Evolutionary conservation across 2,113 vertebrate genomes (phyloP), one percentile per base, ranked within the genome.

Genomic region (Symphodus melops): DNA sequence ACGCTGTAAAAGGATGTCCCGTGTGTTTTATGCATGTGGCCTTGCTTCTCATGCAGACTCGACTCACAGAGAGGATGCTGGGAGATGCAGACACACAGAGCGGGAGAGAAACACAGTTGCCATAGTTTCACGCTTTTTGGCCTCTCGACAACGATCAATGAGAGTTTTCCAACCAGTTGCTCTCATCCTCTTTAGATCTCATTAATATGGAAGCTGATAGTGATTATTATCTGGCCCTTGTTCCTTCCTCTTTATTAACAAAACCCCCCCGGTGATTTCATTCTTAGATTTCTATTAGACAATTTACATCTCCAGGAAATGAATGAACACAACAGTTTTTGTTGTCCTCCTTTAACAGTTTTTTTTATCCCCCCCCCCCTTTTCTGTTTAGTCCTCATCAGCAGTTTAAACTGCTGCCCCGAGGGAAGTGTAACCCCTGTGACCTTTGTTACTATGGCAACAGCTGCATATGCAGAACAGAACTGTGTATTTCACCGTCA

Each of bases 101-200:
- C 63, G 77, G 79, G 58, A 79, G 64, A 66, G 28, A 70, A 79
- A 66, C 70, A 17, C 81, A 72, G 91, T 92, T 92, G 91, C 91
- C 90, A 92, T 92, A 91, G 91, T 90, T 90, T 91, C 91, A 72
- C 37, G 17, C 69, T 41, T 41, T 51, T 83, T 63, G 61, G 36
- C 70, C 64, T 85, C 73, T 80, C 79, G 33, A 65, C 67, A 71
- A 82, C 55, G 56, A 59, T 79, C 72, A 69, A 89, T 69, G 69
- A 79, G 77, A 87, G 72, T 49, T 53, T 77, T 85, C 54, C 17
- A 2, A 83, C 67, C 75, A 36, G 33, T 70, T 55, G 20, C 58
- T 64, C 68, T 76, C 61, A 39, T 78, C 49, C 59, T 79, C 81
- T 72, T 67, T 56, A 20, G 19, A 77, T 68, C 61, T 73, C 63